A percentile compares a stretch with the other conserved stretches of the same genome.
These are phyloP conservation scores for Axinella damicornis DNA, from an alignment of 37 sponge, comb jelly and placozoan species.

Conservation along the genomic window DNA sequence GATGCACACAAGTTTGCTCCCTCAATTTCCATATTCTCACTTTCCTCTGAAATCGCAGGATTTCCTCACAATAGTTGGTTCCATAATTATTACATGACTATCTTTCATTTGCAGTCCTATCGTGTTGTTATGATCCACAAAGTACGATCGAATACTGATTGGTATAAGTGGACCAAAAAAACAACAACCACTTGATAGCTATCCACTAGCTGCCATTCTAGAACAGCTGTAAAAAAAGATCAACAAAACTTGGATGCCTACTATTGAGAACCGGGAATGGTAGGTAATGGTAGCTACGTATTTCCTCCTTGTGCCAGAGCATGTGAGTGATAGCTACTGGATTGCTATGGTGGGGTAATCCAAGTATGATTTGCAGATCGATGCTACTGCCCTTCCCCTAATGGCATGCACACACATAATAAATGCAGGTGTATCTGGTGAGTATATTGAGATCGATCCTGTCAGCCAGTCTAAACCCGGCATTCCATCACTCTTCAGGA, in stretches of 20 bases:
- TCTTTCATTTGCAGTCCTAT: conserved; percentile 54
- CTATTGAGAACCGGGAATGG: no score
- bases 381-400: no score
- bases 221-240: no score
- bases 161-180: conserved; percentile 44
- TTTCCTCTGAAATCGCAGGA: background rate
- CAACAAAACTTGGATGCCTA: no score
- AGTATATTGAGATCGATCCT: conserved; percentile 76
- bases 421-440: conserved; percentile 66
- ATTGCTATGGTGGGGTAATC: no score
- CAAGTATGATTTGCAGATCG: no score
- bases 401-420: background rate
- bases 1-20: background rate
- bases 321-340: no score
- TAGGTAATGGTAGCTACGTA: no score
- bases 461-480: conserved; percentile 38
- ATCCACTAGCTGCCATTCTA: no score
- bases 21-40: background rate
- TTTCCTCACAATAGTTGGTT: no score
- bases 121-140: conserved; percentile 65
- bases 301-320: no score
- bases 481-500: conserved; percentile 35
- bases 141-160: conserved; percentile 70
- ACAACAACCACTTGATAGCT: background rate
- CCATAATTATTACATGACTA: no score